Evolutionary conservation across 1,140 invertebrate genomes (phyloP), one percentile per base, ranked within the genome.

Genomic region (Kradibia gibbosae): DNA sequence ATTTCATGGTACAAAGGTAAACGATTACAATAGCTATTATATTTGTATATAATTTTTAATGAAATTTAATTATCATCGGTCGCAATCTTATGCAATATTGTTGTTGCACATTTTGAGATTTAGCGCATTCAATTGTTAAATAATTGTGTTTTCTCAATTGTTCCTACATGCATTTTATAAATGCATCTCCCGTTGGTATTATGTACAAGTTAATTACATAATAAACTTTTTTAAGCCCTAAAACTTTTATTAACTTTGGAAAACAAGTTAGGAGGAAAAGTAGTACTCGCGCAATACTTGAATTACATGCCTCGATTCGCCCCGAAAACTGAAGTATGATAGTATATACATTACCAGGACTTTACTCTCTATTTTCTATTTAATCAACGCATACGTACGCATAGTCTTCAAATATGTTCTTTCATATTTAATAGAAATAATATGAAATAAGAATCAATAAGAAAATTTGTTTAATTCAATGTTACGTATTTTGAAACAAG

Each of bases 161-260:
- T 39, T n/a, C 0, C 17, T 39, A 3, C 1, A 22, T 67, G 0
- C 11, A 1, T 67, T 67, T n/a, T 39, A n/a, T 22, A 39, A n/a
- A 67, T 1, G 8, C n/a, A n/a, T 39, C 34, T 67, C n/a, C n/a
- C 10, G 34, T 67, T 17, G 17, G 10, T 48, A 10, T 72, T 48
- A 31, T 28, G 17, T 72, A 31, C 11, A 60, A 42, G 22, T 20
- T 60, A 17, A 22, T 25, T 31, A 62, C 8, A 65, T 34, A 17
- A 73, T 75, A 60, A 81, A 70, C 22, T 73, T 75, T 80, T 13
- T 60, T 13, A 25, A 28, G 0, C 8, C 42, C 25, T 1, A 34
- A 60, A 80, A 80, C 78, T 80, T 60, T 80, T 73, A 74, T 80
- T 31, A 55, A 65, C 55, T 55, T 55, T 22, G 20, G 60, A 55